Percentiles rank a stretch among this genome's conserved stretches.
Conservation (phyloP, 2,888 invertebrate genomes). For the Lissocephala sabroskyi region DNA sequence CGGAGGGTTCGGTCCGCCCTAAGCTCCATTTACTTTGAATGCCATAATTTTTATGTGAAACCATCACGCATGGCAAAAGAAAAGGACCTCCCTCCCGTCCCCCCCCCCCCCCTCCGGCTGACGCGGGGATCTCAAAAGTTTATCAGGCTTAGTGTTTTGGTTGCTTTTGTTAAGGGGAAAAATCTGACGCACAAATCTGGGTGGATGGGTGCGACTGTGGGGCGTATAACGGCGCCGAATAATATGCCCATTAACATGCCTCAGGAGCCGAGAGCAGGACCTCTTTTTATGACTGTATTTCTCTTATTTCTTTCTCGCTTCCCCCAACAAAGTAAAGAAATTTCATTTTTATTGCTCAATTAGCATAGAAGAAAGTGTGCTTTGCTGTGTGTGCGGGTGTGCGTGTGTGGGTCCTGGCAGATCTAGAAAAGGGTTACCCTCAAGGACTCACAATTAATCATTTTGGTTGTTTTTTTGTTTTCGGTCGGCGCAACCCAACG, state of each 20-base stretch:
- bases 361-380: conserved; percentile 39
- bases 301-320: neutral
- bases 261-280: neutral
- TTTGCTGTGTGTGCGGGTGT: neutral
- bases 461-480: too few relatives aligned
- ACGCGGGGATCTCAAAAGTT: conserved; percentile 22
- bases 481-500: too few relatives aligned
- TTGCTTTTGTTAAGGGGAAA: conserved; percentile 33
- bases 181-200: conserved; percentile 45
- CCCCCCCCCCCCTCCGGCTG: neutral
- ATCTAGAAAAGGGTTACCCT: too few relatives aligned
- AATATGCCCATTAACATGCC: neutral
- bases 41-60: conserved; percentile 62
- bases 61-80: conserved; percentile 62
- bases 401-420: conserved; percentile 4
- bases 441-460: too few relatives aligned
- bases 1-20: conserved; percentile 20
- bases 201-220: neutral
- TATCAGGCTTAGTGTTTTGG: conserved; percentile 50
- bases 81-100: conserved; percentile 2
- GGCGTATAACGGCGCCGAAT: neutral
- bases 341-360: conserved; percentile 62
- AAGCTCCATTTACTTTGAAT: conserved; percentile 63
- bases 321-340: conserved; percentile 23
- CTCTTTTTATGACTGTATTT: conserved; percentile 48